Percentiles rank a stretch among this genome's conserved stretches.
Evolutionary conservation across 2,797 vertebrate species (phyloP).

Genomic region (Pteropus rufus): DNA sequence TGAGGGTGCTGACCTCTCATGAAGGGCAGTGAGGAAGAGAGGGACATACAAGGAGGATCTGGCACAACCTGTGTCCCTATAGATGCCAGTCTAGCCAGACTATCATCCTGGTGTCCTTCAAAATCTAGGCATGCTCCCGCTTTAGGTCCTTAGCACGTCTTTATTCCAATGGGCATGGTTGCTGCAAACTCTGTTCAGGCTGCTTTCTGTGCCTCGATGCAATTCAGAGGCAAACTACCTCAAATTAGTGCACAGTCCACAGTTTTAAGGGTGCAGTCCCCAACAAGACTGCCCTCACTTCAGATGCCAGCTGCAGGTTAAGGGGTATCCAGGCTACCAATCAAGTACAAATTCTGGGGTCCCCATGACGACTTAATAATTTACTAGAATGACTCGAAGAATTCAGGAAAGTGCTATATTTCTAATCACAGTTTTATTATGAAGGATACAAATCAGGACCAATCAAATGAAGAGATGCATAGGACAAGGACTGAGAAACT

Average conservation of each 20-base stretch:
- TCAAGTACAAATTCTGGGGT: neutral
- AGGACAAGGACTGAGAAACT: neutral
- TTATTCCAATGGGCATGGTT: neutral
- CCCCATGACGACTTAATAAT: neutral
- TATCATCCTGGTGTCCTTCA: neutral
- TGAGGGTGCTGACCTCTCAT: neutral
- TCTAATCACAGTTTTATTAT: neutral
- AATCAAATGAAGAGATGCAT: no score
- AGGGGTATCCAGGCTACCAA: neutral
- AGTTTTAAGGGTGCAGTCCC: neutral
- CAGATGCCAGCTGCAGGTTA: neutral
- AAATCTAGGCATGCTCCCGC: neutral
- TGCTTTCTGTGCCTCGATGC: neutral
- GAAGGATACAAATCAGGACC: neutral
- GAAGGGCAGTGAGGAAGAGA: neutral
- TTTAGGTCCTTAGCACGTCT: neutral
- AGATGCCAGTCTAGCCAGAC: neutral
- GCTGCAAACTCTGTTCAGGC: neutral
- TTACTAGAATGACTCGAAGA: neutral
- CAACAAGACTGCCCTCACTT: neutral
- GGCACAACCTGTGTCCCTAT: no score
- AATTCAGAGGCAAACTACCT: neutral
- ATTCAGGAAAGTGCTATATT: neutral
- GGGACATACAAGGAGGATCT: neutral
- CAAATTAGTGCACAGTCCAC: neutral